Evolutionary conservation across 1,140 invertebrate species (phyloP).

Genomic region (Pemphigus obesinymphae): DNA sequence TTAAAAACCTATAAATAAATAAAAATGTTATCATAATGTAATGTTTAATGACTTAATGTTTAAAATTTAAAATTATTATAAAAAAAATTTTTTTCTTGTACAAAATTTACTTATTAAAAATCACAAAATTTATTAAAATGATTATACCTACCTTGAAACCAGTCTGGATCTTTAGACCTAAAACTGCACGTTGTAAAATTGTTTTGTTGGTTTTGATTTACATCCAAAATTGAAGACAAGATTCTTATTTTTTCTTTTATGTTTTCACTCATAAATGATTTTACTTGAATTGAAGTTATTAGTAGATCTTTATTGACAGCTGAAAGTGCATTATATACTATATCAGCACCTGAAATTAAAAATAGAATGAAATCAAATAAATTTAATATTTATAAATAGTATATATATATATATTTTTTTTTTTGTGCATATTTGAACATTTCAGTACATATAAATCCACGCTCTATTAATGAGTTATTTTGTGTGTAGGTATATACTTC

Average conservation of each 20-base stretch:
- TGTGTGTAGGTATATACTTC: too few relatives aligned
- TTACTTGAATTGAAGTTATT: conserved; percentile 42
- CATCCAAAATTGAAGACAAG: conserved; percentile 40
- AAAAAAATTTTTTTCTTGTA: too few relatives aligned
- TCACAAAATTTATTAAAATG: neutral
- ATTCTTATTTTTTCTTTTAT: conserved; percentile 46
- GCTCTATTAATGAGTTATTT: too few relatives aligned
- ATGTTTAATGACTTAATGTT: too few relatives aligned
- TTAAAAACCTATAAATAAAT: too few relatives aligned
- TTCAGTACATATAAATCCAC: too few relatives aligned
- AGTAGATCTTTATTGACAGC: conserved; percentile 44
- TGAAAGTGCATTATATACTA: conserved; percentile 46
- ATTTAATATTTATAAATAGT: too few relatives aligned
- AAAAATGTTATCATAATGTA: too few relatives aligned
- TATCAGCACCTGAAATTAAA: conserved; percentile 44
- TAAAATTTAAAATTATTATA: too few relatives aligned
- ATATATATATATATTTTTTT: too few relatives aligned
- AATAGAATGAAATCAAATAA: neutral
- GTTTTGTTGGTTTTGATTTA: neutral
- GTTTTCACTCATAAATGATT: conserved; percentile 46
- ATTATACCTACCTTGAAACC: conserved; percentile 45
- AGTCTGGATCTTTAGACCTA: conserved; percentile 44
- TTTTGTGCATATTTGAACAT: too few relatives aligned
- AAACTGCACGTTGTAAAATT: conserved; percentile 36
- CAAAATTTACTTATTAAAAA: neutral